Conservation (phyloP, 2,113 vertebrate genomes). For the Artemisiospiza belli region DNA sequence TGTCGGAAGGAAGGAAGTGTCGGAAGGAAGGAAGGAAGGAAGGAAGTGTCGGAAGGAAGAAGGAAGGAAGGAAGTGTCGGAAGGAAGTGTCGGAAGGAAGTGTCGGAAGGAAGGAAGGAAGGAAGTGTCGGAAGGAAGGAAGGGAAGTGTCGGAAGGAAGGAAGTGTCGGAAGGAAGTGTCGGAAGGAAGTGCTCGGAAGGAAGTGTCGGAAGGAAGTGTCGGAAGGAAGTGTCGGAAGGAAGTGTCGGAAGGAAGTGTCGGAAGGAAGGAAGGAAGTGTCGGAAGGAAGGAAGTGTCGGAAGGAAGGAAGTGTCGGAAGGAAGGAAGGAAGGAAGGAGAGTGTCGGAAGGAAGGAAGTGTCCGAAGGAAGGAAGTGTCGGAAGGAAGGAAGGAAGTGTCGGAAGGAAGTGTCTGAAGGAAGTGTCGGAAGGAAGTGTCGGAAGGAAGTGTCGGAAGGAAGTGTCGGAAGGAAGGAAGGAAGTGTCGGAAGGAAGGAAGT, state of each 20-base stretch:
- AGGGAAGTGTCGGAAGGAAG: not conserved
- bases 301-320: too few species aligned
- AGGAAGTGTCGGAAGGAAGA: too few species aligned
- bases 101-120: slow-evolving; percentile 1
- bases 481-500: slow-evolving; percentile 7
- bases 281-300: too few species aligned
- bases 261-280: too few species aligned
- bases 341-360: too few species aligned
- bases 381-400: slow-evolving; percentile 6
- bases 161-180: slow-evolving; percentile 3
- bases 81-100: slow-evolving; percentile 14
- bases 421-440: slow-evolving; percentile 5
- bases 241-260: not conserved
- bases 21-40: too few species aligned
- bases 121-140: not conserved
- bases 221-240: not conserved
- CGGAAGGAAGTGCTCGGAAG: not conserved
- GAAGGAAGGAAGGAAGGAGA: too few species aligned
- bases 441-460: slow-evolving; percentile 6
- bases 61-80: too few species aligned
- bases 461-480: not conserved
- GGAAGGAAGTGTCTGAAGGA: not conserved
- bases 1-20: too few species aligned
- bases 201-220: slow-evolving; percentile 3
- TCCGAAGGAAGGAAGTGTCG: not conserved